Evolutionary conservation across 2,113 vertebrate genomes (phyloP).

Genomic region (Leptodactylus fuscus): DNA sequence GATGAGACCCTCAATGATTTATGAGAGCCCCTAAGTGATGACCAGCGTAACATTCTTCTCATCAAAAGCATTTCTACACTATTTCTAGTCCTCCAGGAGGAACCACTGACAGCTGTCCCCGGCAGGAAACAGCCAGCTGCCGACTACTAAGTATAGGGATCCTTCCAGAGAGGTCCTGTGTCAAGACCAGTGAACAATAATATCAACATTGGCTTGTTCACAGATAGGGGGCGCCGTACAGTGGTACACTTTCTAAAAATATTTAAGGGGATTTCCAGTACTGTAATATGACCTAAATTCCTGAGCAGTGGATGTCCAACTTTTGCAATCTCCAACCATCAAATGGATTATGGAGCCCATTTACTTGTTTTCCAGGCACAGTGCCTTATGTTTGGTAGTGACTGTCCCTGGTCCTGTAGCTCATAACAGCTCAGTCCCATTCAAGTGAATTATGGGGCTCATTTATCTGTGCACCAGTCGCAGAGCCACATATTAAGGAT

Average conservation of each 20-base stretch:
- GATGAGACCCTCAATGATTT: slow-evolving; percentile 9
- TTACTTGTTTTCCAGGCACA: too few relatives aligned
- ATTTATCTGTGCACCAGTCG: too few relatives aligned
- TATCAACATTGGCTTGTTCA: background rate
- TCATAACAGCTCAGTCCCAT: too few relatives aligned
- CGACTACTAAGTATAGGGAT: slow-evolving; percentile 16
- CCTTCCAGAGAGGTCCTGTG: background rate
- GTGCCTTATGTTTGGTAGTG: too few relatives aligned
- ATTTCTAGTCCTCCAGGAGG: slow-evolving; percentile 36
- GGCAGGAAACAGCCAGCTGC: slow-evolving; percentile 10
- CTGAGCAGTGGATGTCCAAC: too few relatives aligned
- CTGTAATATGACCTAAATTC: too few relatives aligned
- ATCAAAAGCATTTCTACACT: slow-evolving; percentile 30
- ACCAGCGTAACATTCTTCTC: background rate
- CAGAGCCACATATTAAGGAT: too few relatives aligned
- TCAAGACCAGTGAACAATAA: background rate
- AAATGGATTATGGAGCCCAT: too few relatives aligned
- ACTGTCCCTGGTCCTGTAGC: too few relatives aligned
- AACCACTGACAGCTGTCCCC: slow-evolving; percentile 37
- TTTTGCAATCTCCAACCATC: too few relatives aligned
- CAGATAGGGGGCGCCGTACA: background rate
- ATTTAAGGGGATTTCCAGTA: too few relatives aligned
- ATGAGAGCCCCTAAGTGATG: background rate
- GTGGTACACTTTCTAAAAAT: background rate
- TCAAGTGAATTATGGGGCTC: too few relatives aligned